Evolutionary conservation across 2,113 vertebrate genomes (phyloP).

Genomic region (Dicentrarchus labrax): DNA sequence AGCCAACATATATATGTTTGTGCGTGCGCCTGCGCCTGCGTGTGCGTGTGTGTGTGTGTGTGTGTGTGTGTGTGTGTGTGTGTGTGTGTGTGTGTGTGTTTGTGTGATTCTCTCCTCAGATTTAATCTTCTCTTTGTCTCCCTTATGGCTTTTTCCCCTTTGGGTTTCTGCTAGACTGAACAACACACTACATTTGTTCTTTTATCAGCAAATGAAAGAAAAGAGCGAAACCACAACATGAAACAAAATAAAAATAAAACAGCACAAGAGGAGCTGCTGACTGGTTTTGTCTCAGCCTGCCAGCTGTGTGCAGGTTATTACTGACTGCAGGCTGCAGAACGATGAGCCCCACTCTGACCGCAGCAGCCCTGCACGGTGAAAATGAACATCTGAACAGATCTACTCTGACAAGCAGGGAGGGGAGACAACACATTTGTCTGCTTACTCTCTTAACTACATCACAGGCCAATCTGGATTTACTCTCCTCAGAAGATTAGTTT

Average conservation of each 20-base stretch:
- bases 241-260: constrained; percentile 39
- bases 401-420: constrained; percentile 36
- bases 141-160: neutral
- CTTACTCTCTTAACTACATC: constrained; percentile 30
- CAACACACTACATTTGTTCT: constrained; percentile 34
- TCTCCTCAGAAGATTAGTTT: constrained; percentile 17
- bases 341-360: constrained; percentile 21
- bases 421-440: constrained; percentile 5
- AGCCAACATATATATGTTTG: neutral
- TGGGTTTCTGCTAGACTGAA: constrained; percentile 15
- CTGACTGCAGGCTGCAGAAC: constrained; percentile 51
- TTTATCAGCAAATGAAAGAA: constrained; percentile 19
- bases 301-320: constrained; percentile 54
- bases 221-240: constrained; percentile 27
- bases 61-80: neutral
- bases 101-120: neutral
- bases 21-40: neutral
- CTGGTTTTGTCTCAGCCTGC: constrained; percentile 44
- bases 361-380: constrained; percentile 1
- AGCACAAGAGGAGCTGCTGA: constrained; percentile 60
- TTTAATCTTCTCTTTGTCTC: constrained; percentile 21
- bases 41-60: neutral
- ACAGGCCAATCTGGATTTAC: constrained; percentile 12
- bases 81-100: neutral
- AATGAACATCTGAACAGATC: constrained; percentile 50